These are phyloP conservation scores for Arnoldichthys spilopterus DNA, from an alignment of 2,797 vertebrate genomes.

Conservation along the genomic window DNA sequence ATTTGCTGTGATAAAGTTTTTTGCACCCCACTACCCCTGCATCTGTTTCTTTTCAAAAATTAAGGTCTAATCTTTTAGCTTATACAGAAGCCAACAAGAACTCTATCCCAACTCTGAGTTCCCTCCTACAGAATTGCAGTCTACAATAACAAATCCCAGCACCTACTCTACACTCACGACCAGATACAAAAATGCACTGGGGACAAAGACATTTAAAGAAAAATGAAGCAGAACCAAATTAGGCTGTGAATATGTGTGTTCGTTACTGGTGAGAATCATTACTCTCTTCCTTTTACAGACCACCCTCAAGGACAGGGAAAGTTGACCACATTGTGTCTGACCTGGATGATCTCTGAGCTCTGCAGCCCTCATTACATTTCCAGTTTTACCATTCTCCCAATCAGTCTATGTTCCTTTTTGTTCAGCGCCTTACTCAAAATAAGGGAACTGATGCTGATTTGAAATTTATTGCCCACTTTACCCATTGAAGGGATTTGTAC, in stretches of 20 bases:
- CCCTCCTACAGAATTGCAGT: no score
- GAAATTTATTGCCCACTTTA: conserved; percentile 26
- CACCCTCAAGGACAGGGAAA: not conserved
- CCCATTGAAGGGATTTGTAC: conserved; percentile 25
- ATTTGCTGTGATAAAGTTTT: no score
- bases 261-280: conserved; percentile 10
- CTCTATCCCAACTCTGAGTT: no score
- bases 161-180: no score
- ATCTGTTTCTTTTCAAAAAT: no score
- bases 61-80: not conserved
- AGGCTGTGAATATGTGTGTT: not conserved
- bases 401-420: conserved; percentile 13
- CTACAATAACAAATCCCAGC: no score
- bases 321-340: conserved; percentile 13
- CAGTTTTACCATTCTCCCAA: not conserved
- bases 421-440: not conserved
- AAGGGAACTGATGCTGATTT: conserved; percentile 28
- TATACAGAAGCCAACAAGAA: no score
- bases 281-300: conserved; percentile 4
- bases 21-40: no score
- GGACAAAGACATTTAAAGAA: no score
- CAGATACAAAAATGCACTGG: no score
- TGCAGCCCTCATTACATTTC: conserved; percentile 34
- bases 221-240: no score
- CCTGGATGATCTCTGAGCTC: conserved; percentile 7